Base-by-base conservation (phyloP, 2,113 vertebrate species). In the Oophaga pumilio region DNA sequence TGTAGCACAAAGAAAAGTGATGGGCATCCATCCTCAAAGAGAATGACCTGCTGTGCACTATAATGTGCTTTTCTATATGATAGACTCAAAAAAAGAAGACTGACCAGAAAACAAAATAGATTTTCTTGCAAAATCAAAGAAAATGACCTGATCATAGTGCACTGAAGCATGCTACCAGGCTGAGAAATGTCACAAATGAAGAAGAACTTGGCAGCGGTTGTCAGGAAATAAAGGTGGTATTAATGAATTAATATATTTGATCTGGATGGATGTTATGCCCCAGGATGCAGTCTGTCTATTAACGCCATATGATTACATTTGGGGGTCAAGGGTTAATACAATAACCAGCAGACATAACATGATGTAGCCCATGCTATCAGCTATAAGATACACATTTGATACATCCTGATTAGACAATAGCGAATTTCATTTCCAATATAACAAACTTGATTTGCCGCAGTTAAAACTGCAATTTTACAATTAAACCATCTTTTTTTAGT, bases 221-320 rank as follows among this genome's bases (percentile, higher is more conserved):
- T 73, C 66, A 73, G 82, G 82, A 84, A 73, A 59, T 71, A 73
- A 59, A 68, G 62, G 52, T 73, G 24, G 53, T 84, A 84, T 84
- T 84, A 84, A 84, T 84, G 68, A 71, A 73, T 73, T 84, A 84
- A 84, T 73, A 68, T 73, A 84, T 73, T 64, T 66, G 80, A 66
- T 82, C 66, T 73, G 82, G 82, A 84, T 84, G 82, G 82, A 84
- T 84, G 68, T 26, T 71, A n/a, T 53, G 82, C 82, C 82, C 11
- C 26, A 20, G 82, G 82, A 57, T 73, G 71, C 68, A 73, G 68
- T 24, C 82, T 84, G 82, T 84, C 82, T 84, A 84, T 56, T 57
- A 84, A 71, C 73, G 68, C 52, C 50, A 74, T 73, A 84, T 84
- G 82, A 84, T 84, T 56, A 73, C 68, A 52, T 57, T 84, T 84